Evolutionary conservation across 2,113 vertebrate species (phyloP).

Genomic region (Leucosticte australis): DNA sequence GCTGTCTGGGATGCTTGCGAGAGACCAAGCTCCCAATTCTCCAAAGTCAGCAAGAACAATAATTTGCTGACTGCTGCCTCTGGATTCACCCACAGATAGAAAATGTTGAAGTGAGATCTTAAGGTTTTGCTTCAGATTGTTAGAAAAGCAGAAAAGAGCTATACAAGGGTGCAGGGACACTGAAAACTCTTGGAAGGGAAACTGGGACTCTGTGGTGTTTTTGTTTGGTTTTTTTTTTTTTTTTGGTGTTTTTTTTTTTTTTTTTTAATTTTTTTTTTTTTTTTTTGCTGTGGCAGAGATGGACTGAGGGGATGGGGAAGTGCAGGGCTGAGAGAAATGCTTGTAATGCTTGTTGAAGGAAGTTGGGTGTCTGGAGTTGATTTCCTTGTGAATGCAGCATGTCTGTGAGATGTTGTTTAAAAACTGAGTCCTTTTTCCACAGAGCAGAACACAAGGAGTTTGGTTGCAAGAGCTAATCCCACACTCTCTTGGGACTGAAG

Average conservation of each 20-base stretch:
- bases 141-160: background rate
- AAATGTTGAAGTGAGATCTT: background rate
- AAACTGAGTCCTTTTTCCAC: background rate
- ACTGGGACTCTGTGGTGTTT: background rate
- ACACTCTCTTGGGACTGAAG: background rate
- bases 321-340: background rate
- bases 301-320: background rate
- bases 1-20: background rate
- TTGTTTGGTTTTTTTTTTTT: too few relatives aligned
- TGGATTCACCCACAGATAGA: background rate
- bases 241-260: background rate
- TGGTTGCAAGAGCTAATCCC: background rate
- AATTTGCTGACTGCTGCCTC: background rate
- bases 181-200: background rate
- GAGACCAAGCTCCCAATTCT: background rate
- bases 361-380: background rate
- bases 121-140: background rate
- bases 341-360: background rate
- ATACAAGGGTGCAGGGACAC: background rate
- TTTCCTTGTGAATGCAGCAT: background rate
- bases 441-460: background rate
- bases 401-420: background rate
- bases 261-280: background rate
- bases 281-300: background rate
- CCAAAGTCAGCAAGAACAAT: background rate